Conservation (phyloP, 2,797 vertebrate species). For the Mormyrus hasselquistii region DNA sequence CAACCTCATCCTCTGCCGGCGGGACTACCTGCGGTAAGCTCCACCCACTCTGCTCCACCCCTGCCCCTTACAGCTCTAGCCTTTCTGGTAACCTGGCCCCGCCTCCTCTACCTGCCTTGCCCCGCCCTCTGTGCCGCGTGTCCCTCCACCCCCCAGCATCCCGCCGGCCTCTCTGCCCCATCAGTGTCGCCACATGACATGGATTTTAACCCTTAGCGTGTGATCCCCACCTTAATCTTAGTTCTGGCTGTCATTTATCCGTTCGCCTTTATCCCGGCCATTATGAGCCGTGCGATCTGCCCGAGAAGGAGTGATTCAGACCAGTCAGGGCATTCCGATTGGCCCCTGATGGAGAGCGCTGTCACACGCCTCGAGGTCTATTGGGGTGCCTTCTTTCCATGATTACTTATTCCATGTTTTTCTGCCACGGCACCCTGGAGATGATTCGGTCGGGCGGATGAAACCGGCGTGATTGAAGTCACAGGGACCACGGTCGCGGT, state of each 20-base stretch:
- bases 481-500: background rate
- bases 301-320: background rate
- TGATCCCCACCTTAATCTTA: constrained; percentile 18
- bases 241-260: constrained; percentile 25
- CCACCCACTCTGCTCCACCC: background rate
- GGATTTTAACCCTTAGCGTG: constrained; percentile 16
- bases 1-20: constrained; percentile 94
- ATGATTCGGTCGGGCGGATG: background rate
- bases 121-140: background rate
- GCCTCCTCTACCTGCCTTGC: background rate
- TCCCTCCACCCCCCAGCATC: background rate
- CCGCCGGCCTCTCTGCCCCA: background rate
- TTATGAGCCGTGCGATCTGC: background rate
- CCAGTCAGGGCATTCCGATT: background rate
- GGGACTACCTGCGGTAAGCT: constrained; percentile 93
- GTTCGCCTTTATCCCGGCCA: background rate
- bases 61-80: background rate
- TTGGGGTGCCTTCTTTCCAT: background rate
- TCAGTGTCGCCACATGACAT: constrained; percentile 6
- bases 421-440: background rate
- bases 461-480: background rate
- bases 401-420: background rate
- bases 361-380: background rate
- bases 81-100: background rate
- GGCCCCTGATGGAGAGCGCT: background rate